Conservation (phyloP, 2,888 invertebrate species). For the Microdon myrmicae region DNA sequence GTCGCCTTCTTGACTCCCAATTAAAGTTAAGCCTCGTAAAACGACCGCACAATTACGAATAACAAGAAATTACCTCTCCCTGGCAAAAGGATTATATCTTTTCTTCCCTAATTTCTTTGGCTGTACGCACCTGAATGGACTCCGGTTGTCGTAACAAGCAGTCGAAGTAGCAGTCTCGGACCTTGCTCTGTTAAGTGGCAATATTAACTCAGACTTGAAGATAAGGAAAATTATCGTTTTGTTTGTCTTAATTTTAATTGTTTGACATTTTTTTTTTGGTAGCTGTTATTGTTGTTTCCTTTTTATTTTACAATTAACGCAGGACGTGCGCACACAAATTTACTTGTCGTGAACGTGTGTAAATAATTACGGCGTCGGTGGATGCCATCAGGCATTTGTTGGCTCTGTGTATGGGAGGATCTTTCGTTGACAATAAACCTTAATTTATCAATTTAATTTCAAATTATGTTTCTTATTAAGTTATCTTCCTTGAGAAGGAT, state of each 20-base stretch:
- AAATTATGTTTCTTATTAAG: conserved; percentile 52
- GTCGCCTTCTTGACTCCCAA: conserved; percentile 59
- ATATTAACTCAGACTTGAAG: conserved; percentile 38
- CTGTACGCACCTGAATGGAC: conserved; percentile 7
- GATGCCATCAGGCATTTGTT: too few species aligned
- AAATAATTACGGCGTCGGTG: conserved; percentile 48
- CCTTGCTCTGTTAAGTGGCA: too few species aligned
- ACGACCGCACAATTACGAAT: conserved; percentile 59
- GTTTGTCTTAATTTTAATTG: conserved; percentile 50
- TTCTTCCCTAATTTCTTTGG: conserved; percentile 40
- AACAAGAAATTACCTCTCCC: conserved; percentile 63
- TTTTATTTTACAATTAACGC: conserved; percentile 3
- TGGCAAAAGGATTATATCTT: conserved; percentile 43
- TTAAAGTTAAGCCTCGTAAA: conserved; percentile 64
- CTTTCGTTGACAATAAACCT: conserved; percentile 58
- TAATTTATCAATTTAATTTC: conserved; percentile 56
- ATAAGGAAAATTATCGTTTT: conserved; percentile 46
- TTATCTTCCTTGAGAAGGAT: conserved; percentile 38
- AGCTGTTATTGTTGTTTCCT: conserved; percentile 3
- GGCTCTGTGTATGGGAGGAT: too few species aligned
- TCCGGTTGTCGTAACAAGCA: background rate
- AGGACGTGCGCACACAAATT: conserved; percentile 8
- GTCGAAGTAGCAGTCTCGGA: background rate
- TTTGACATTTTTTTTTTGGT: conserved; percentile 25
- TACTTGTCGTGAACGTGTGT: conserved; percentile 56